A percentile compares a stretch with the other conserved stretches of the same genome.
Conservation (phyloP, 1,140 invertebrate species). For the Zophobas morio region DNA sequence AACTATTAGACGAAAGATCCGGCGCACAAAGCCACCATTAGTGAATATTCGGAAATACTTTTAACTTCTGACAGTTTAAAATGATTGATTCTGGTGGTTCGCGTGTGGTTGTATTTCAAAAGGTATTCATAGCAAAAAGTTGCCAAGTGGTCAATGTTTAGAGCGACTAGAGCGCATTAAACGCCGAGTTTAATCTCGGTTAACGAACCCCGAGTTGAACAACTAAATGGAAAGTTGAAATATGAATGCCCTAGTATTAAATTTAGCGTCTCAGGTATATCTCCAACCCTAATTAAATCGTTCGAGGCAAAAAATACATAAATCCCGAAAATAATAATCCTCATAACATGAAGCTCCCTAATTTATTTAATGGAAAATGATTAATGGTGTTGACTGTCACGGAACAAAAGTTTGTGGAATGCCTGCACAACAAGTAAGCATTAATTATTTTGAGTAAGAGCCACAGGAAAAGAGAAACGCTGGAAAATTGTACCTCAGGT, state of each 20-base stretch:
- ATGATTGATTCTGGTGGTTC: neutral
- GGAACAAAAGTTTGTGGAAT: neutral
- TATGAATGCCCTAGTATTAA: no score
- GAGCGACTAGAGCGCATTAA: no score
- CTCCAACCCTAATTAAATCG: neutral
- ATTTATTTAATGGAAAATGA: slow-evolving; percentile 6
- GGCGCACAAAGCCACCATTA: no score
- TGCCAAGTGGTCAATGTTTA: no score
- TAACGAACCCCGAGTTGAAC: no score
- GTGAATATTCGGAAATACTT: neutral
- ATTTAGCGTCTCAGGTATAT: neutral
- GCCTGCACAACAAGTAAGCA: slow-evolving; percentile 3
- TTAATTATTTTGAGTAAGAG: slow-evolving; percentile 35
- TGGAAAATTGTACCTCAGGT: neutral
- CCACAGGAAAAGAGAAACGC: neutral
- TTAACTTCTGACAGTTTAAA: neutral
- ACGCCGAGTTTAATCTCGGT: no score
- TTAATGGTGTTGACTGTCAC: neutral
- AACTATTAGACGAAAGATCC: no score
- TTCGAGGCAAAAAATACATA: slow-evolving; percentile 1
- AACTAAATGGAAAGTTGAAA: no score
- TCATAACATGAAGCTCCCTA: neutral
- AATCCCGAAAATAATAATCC: neutral
- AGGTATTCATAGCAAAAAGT: neutral
- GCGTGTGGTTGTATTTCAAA: neutral